These are phyloP conservation scores for Cercopithecus mitis DNA, from an alignment of 2,797 vertebrate species.

Conservation along the genomic window DNA sequence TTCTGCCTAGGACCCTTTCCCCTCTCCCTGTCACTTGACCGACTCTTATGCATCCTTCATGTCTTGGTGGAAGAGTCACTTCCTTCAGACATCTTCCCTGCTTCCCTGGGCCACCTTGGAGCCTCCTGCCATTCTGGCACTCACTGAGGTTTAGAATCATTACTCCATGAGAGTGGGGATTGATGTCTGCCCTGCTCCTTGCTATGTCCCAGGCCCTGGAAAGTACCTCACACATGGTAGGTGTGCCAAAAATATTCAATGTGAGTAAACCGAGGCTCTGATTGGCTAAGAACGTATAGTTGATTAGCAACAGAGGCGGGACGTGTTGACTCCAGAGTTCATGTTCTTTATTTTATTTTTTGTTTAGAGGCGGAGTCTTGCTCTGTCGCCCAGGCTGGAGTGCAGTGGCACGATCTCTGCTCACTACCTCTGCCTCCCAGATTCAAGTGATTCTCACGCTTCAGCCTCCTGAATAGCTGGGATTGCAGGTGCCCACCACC, in stretches of 20 bases:
- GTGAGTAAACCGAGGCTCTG: neutral
- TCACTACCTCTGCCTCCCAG: neutral
- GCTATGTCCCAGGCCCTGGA: neutral
- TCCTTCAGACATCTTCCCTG: neutral
- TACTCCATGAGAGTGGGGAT: neutral
- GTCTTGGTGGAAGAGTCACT: neutral
- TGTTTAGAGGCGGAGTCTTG: neutral
- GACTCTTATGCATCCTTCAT: neutral
- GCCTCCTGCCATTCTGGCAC: no score
- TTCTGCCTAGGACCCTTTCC: neutral
- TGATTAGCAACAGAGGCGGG: neutral
- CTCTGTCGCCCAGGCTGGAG: neutral
- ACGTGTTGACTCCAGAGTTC: neutral
- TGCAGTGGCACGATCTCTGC: neutral
- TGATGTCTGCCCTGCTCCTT: neutral
- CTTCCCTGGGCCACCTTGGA: neutral
- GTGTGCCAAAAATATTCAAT: neutral
- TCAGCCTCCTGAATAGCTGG: neutral
- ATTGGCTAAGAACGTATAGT: fast-evolving
- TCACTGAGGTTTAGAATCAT: neutral
- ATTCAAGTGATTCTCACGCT: neutral
- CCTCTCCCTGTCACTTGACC: neutral
- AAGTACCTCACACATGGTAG: neutral
- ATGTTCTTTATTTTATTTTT: neutral
- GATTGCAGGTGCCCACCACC: neutral